Conservation (phyloP, 53 echinoderm and acorn worm genomes). For the Echinarachnius parma region DNA sequence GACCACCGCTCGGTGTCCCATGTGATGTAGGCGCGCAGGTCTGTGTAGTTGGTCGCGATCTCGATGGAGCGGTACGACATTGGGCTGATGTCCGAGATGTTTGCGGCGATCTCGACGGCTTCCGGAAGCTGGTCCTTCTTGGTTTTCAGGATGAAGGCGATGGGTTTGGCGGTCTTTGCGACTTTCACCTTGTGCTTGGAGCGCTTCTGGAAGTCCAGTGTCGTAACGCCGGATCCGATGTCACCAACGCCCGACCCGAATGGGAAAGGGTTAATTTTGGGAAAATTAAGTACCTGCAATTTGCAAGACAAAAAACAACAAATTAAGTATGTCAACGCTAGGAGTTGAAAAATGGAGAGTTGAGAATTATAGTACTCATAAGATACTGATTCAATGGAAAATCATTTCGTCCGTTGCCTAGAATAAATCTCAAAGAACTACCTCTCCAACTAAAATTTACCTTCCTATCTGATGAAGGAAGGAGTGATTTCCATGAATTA, state of each 20-base stretch:
- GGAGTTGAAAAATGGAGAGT: too few relatives aligned
- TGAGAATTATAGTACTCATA: too few relatives aligned
- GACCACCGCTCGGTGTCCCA: background rate
- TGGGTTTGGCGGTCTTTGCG: conserved; percentile 25
- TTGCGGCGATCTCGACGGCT: background rate
- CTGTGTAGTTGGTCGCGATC: background rate
- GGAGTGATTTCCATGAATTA: too few relatives aligned
- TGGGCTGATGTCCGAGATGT: background rate
- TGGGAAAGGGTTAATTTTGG: conserved; percentile 51
- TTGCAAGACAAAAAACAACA: too few relatives aligned
- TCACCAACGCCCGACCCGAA: conserved; percentile 30
- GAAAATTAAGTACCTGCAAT: conserved; percentile 43
- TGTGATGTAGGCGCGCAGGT: background rate
- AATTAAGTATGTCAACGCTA: too few relatives aligned
- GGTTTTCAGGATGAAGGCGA: conserved; percentile 37
- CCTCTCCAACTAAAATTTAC: too few relatives aligned
- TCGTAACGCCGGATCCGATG: conserved; percentile 45
- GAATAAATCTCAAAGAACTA: too few relatives aligned
- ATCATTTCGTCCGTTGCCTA: too few relatives aligned
- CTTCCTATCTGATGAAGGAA: too few relatives aligned
- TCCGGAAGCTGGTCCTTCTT: background rate
- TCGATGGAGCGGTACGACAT: conserved; percentile 19
- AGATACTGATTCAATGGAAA: too few relatives aligned
- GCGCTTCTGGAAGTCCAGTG: conserved; percentile 32
- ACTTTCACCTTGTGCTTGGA: conserved; percentile 10